phyloP scores from a whole-genome alignment of 2,888 invertebrate species.

The Ennomos quercinarius region DNA sequence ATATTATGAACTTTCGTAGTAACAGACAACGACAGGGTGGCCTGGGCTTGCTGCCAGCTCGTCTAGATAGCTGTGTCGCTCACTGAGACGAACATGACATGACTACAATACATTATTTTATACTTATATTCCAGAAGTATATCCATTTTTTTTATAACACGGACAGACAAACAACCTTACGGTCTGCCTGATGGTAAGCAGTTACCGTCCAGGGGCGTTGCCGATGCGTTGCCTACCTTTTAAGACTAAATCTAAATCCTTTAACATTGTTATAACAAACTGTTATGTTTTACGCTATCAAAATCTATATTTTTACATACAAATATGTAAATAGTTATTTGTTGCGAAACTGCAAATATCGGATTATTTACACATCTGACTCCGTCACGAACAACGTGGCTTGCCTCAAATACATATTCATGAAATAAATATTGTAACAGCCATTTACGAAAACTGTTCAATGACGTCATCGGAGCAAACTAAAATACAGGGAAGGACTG shows the following conservation, averaged over 20 bases:
- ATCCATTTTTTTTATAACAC: too few species aligned
- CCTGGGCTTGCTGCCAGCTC: slow-evolving; percentile 29
- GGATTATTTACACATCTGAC: slow-evolving; percentile 24
- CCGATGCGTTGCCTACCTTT: too few species aligned
- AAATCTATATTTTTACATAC: too few species aligned
- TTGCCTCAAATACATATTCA: slow-evolving; percentile 29
- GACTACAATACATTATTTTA: too few species aligned
- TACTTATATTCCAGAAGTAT: too few species aligned
- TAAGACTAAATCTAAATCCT: too few species aligned
- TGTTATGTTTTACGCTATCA: too few species aligned
- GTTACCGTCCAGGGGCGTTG: too few species aligned
- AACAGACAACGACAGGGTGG: slow-evolving; percentile 28
- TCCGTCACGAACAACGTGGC: slow-evolving; percentile 21
- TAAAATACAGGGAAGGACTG: slow-evolving; percentile 34
- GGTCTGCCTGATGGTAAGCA: too few species aligned
- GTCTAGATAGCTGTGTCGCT: slow-evolving; percentile 31
- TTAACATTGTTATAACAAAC: too few species aligned
- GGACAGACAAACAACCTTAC: too few species aligned
- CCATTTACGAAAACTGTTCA: slow-evolving; percentile 18
- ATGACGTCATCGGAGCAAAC: slow-evolving; percentile 36
- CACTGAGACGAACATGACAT: neutral
- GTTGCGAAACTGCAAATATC: slow-evolving; percentile 13
- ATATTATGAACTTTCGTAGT: slow-evolving; percentile 10
- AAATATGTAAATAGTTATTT: neutral
- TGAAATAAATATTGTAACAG: slow-evolving; percentile 29